Percentiles rank a stretch among this genome's conserved stretches.
phyloP scores from a whole-genome alignment of 2,888 invertebrate species.

The Heliconius cydno region DNA sequence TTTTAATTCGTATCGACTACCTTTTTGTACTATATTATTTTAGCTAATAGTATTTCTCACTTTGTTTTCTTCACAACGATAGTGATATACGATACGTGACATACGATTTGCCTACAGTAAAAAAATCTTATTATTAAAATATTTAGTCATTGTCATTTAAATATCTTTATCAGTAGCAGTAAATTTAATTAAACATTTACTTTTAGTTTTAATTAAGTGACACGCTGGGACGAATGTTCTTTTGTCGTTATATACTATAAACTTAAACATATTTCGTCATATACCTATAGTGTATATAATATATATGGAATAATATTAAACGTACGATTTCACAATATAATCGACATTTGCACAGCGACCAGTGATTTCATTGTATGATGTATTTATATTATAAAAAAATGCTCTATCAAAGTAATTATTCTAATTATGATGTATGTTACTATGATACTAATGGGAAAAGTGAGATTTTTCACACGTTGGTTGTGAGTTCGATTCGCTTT shows the following conservation, averaged over 20 bases:
- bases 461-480: background rate
- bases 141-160: background rate
- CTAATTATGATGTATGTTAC: background rate
- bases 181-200: conserved; percentile 5
- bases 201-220: background rate
- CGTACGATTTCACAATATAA: conserved; percentile 15
- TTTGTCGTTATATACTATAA: background rate
- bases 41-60: background rate
- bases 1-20: no score
- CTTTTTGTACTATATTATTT: no score
- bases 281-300: background rate
- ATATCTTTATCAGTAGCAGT: background rate
- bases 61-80: background rate
- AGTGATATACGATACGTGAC: background rate
- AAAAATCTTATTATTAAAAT: background rate
- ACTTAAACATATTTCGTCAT: background rate
- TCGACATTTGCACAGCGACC: background rate
- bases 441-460: background rate
- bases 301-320: background rate
- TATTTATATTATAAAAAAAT: background rate
- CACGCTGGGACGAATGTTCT: conserved; percentile 3
- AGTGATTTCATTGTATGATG: background rate
- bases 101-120: background rate
- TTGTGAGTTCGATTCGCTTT: background rate
- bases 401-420: background rate